These are phyloP conservation scores for Ochropleura plecta DNA, from an alignment of 2,888 invertebrate genomes.

Conservation along the genomic window DNA sequence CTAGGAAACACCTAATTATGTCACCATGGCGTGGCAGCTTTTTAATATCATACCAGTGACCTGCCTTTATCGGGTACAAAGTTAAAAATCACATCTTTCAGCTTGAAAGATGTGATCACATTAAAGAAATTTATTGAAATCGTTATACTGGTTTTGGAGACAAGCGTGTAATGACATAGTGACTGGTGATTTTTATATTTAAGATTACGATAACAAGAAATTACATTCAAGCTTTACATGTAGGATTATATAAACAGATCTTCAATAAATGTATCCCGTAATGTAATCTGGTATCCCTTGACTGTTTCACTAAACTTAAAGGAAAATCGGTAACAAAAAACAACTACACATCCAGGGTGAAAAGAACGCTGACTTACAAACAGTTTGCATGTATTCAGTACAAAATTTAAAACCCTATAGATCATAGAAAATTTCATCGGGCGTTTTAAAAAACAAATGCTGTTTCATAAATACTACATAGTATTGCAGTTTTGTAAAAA, in stretches of 20 bases:
- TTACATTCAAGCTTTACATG: slow-evolving; percentile 26
- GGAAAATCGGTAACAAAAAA: background rate
- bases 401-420: background rate
- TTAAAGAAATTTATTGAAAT: background rate
- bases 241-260: background rate
- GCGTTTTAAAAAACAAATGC: background rate
- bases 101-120: background rate
- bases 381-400: background rate
- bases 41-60: background rate
- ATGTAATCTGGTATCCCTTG: slow-evolving; percentile 10
- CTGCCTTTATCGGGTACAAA: background rate
- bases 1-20: background rate
- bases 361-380: background rate
- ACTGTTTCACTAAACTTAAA: slow-evolving; percentile 29
- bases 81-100: background rate
- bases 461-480: background rate
- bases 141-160: background rate
- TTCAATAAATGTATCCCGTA: background rate
- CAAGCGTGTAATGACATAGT: background rate
- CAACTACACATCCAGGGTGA: background rate
- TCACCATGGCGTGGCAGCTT: background rate
- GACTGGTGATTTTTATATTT: background rate
- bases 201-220: background rate
- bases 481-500: too few species aligned
- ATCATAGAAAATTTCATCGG: background rate